These are phyloP conservation scores for Poecilia wingei DNA, from an alignment of 2,797 vertebrate species.

Conservation along the genomic window DNA sequence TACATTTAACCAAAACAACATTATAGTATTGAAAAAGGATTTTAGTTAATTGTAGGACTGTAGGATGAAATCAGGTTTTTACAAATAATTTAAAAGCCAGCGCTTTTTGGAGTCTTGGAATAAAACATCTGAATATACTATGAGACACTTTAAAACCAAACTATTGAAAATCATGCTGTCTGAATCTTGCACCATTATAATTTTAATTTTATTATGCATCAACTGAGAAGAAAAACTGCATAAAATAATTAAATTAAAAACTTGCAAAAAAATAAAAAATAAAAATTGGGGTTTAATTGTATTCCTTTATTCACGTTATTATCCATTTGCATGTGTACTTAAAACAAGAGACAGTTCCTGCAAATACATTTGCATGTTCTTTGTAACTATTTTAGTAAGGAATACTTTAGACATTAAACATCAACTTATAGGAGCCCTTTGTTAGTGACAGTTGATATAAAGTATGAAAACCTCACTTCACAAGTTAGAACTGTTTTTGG, in stretches of 20 bases:
- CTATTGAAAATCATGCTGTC: background rate
- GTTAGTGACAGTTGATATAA: background rate
- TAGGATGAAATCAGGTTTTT: background rate
- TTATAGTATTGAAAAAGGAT: background rate
- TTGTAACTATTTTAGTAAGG: background rate
- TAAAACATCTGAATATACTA: background rate
- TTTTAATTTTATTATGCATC: background rate
- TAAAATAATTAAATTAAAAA: background rate
- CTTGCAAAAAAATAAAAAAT: background rate
- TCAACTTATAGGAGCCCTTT: background rate
- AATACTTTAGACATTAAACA: background rate
- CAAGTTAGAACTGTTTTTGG: background rate
- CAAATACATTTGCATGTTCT: background rate
- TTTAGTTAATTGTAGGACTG: background rate
- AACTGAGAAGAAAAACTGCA: background rate
- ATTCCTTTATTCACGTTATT: background rate
- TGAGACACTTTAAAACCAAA: background rate
- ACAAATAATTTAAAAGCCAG: background rate
- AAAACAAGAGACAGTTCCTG: background rate
- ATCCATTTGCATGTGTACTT: background rate
- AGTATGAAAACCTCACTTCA: background rate
- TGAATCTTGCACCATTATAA: background rate
- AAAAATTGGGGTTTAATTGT: background rate
- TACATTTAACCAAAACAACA: background rate
- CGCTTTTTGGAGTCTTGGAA: background rate